phyloP scores from a whole-genome alignment of 1,140 invertebrate species.

The Campoletis sonorensis region DNA sequence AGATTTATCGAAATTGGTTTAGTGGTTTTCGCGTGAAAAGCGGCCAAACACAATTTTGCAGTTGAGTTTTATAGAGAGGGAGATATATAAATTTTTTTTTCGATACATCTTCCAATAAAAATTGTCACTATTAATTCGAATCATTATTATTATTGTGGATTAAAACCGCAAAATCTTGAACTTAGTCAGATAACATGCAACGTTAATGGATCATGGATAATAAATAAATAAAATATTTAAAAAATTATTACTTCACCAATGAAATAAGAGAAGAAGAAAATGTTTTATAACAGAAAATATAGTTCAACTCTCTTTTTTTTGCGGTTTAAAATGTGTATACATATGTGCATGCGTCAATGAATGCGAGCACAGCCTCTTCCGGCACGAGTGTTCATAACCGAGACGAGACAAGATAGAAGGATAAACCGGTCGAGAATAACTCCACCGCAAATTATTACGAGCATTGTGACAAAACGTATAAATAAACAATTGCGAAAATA shows the following conservation, averaged over 20 bases:
- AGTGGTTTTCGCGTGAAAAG: too few relatives aligned
- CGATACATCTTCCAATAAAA: too few relatives aligned
- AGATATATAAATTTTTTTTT: too few relatives aligned
- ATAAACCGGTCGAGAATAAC: background rate
- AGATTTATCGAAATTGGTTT: too few relatives aligned
- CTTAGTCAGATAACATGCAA: background rate
- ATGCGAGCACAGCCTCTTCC: background rate
- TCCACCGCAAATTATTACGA: background rate
- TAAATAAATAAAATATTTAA: background rate
- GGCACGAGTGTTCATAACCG: constrained; percentile 2
- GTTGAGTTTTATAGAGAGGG: too few relatives aligned
- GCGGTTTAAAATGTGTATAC: background rate
- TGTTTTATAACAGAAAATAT: background rate
- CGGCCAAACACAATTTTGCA: too few relatives aligned
- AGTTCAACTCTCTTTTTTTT: background rate
- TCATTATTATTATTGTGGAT: background rate
- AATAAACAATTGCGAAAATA: background rate
- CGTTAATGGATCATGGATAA: background rate
- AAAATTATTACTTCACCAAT: background rate
- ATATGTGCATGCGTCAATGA: background rate
- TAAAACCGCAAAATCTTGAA: background rate
- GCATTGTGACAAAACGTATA: background rate
- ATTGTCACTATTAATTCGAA: too few relatives aligned
- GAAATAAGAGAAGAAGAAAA: background rate
- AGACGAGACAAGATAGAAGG: background rate